phyloP scores from a whole-genome alignment of 2,797 vertebrate genomes.

The Hyperoplus lanceolatus region DNA sequence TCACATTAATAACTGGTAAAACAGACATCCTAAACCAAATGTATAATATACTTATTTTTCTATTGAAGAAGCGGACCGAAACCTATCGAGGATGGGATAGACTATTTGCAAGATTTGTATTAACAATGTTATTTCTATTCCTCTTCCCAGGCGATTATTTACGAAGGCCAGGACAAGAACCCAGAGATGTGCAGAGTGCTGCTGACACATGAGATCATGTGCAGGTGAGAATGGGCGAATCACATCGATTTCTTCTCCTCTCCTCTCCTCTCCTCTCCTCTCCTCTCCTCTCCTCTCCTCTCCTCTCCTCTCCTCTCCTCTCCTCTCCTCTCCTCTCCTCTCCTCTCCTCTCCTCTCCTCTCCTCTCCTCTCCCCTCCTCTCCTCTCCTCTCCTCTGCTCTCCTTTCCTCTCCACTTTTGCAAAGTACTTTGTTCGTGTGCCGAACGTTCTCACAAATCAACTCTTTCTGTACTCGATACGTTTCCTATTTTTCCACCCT shows the following conservation, averaged over 20 bases:
- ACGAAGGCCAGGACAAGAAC: slow-evolving; percentile 99
- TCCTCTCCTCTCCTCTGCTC: too few species aligned
- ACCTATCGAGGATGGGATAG: not conserved
- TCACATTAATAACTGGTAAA: not conserved
- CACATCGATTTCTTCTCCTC: slow-evolving; percentile 19
- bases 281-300: not conserved
- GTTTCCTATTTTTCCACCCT: slow-evolving; percentile 67
- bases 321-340: slow-evolving; percentile 22
- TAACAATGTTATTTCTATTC: slow-evolving; percentile 6
- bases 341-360: slow-evolving; percentile 14
- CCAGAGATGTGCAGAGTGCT: slow-evolving; percentile 99
- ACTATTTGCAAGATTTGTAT: not conserved
- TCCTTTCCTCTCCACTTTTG: slow-evolving; percentile 3
- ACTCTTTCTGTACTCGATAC: slow-evolving; percentile 27
- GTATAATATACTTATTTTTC: not conserved
- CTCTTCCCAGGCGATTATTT: slow-evolving; percentile 86
- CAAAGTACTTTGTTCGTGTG: slow-evolving; percentile 41
- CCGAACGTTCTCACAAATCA: slow-evolving; percentile 58
- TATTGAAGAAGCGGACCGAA: too few species aligned
- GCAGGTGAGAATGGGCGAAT: slow-evolving; percentile 86
- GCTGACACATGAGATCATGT: slow-evolving; percentile 99
- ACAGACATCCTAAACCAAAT: not conserved
- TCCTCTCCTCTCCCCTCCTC: not conserved
- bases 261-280: slow-evolving; percentile 4
- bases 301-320: slow-evolving; percentile 2